Base-by-base conservation (phyloP, 2,797 vertebrate species). In the Ceryle rudis region DNA sequence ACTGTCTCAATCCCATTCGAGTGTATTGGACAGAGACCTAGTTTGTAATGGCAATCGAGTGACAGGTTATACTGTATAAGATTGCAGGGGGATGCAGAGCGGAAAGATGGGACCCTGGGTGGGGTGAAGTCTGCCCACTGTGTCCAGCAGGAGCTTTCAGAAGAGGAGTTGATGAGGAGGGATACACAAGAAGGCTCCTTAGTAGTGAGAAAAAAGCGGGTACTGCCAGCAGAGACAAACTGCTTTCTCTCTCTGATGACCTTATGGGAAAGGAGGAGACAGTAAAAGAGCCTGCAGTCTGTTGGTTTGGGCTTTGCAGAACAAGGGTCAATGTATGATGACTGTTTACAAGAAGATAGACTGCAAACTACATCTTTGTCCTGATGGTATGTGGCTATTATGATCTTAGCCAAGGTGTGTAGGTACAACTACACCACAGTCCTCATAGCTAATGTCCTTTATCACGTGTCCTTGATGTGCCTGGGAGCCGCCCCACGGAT, bases 91-190 rank as follows among this genome's bases (percentile, higher is more conserved):
- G 4, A 61, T 44, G n/a, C 61, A 39, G 64, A 49, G 37, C 20
- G 16, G 46, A 57, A 51, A 28, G 12, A 6, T 31, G 64, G 52
- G 29, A 21, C 19, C 20, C 10, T 71, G 26, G 19, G 9, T 18
- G 9, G 9, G 9, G 10, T 0, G 0, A 65, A 20, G 31, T 55
- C n/a, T 39, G 7, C 31, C 33, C 3, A 3, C 13, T 31, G 3
- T 35, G 25, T 16, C 35, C 22, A 20, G 11, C 26, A 35, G 46
- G 21, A 42, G n/a, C 78, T 61, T 78, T 22, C 46, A 44, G 54
- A 72, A 66, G 26, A 54, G 41, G 2, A 61, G 41, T 16, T 33
- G 5, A 11, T 9, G 47, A n/a, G 28, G 29, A 62, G 22, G 57
- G 5, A 2, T 35, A 14, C 0, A 3, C 29, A 54, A 35, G 25